Conservation (phyloP, 1,140 invertebrate genomes). For the Hycleus cichorii region DNA sequence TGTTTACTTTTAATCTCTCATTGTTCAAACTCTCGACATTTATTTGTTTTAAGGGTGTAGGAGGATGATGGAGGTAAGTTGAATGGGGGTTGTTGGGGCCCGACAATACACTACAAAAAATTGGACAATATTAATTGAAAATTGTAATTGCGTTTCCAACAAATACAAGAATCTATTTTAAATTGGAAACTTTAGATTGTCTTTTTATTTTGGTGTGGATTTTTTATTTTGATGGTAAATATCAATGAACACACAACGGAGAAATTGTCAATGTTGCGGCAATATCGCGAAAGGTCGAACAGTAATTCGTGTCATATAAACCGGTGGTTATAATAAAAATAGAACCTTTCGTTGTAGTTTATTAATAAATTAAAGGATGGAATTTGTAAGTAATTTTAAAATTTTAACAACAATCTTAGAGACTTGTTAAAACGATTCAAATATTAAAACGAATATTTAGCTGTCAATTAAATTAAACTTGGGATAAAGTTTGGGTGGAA, state of each 20-base stretch:
- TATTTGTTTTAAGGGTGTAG: constrained; percentile 28
- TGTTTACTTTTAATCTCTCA: constrained; percentile 39
- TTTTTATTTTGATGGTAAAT: constrained; percentile 2
- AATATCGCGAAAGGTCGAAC: constrained; percentile 8
- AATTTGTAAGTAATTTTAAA: too few relatives aligned
- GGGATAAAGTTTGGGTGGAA: too few relatives aligned
- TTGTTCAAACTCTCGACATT: constrained; percentile 34
- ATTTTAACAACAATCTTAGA: too few relatives aligned
- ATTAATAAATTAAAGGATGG: too few relatives aligned
- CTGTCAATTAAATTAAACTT: too few relatives aligned
- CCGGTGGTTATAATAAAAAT: background rate
- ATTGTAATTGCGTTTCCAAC: constrained; percentile 28
- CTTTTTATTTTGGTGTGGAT: background rate
- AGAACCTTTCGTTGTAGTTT: background rate
- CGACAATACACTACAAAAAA: constrained; percentile 11
- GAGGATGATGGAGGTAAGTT: background rate
- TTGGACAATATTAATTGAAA: constrained; percentile 34
- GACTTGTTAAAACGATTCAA: too few relatives aligned
- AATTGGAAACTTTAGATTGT: background rate
- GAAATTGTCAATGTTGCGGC: constrained; percentile 9
- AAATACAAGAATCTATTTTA: constrained; percentile 2
- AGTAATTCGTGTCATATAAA: constrained; percentile 7
- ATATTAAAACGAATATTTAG: too few relatives aligned
- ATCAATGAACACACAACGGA: constrained; percentile 4
- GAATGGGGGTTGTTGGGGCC: background rate